Evolutionary conservation across 2,888 invertebrate genomes (phyloP).

Genomic region (Trachelus iudaicus): DNA sequence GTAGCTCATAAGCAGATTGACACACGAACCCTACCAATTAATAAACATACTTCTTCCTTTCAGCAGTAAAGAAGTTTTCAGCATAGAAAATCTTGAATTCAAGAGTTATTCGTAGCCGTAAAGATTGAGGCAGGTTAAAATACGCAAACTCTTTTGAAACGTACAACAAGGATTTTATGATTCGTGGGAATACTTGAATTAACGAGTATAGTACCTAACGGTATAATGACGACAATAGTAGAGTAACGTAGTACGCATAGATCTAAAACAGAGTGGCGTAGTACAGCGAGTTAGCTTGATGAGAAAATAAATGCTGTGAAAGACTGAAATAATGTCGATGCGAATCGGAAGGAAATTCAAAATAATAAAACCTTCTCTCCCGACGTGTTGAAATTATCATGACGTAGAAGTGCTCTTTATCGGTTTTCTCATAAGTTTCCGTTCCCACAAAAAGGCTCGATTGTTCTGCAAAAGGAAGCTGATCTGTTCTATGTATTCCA

Average conservation of each 20-base stretch:
- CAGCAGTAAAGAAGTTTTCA: not conserved
- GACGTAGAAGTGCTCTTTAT: constrained; percentile 1
- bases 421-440: constrained; percentile 13
- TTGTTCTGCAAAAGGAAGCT: constrained; percentile 11
- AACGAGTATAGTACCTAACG: not conserved
- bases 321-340: not conserved
- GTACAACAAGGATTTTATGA: not conserved
- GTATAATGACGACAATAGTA: not conserved
- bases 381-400: not conserved
- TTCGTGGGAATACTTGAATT: not conserved
- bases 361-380: not conserved
- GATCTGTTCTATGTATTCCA: not conserved
- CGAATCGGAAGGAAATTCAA: not conserved
- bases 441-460: constrained; percentile 14
- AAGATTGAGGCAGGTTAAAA: not conserved
- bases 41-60: not conserved
- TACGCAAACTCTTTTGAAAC: not conserved
- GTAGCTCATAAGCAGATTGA: not conserved
- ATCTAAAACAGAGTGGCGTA: not conserved
- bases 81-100: not conserved
- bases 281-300: not conserved
- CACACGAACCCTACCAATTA: not conserved
- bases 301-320: not conserved
- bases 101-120: not conserved
- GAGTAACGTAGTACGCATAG: not conserved